These are phyloP conservation scores for Poliocrania exsul DNA, from an alignment of 2,797 vertebrate genomes.

Conservation along the genomic window DNA sequence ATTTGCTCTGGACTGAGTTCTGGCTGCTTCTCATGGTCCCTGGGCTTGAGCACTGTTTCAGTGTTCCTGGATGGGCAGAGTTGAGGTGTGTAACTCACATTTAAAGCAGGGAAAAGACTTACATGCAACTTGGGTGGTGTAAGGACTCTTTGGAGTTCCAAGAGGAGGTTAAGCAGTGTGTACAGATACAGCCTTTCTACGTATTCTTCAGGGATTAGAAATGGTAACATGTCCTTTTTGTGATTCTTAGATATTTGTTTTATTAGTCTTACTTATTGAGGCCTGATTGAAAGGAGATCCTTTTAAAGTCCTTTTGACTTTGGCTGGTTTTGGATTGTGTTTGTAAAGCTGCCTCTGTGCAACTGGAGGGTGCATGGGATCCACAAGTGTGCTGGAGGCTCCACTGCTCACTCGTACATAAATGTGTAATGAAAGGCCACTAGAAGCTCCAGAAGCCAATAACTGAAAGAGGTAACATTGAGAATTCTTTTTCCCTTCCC, in stretches of 20 bases:
- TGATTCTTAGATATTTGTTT: background rate
- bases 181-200: background rate
- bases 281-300: background rate
- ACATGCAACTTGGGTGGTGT: background rate
- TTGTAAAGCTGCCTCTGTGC: background rate
- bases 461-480: background rate
- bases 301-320: background rate
- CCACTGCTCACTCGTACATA: background rate
- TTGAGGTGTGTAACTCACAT: background rate
- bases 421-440: background rate
- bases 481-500: background rate
- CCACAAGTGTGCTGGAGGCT: background rate
- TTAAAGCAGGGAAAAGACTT: background rate
- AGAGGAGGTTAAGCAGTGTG: background rate
- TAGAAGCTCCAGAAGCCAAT: background rate
- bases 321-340: background rate
- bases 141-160: background rate
- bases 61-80: background rate
- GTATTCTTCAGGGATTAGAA: background rate
- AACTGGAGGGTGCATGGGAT: rapidly evolving
- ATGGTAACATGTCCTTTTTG: background rate
- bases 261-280: background rate
- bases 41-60: background rate
- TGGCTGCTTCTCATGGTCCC: background rate
- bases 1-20: background rate